These are phyloP conservation scores for Amphipoea oculea DNA, from an alignment of 2,888 invertebrate genomes.

Conservation along the genomic window DNA sequence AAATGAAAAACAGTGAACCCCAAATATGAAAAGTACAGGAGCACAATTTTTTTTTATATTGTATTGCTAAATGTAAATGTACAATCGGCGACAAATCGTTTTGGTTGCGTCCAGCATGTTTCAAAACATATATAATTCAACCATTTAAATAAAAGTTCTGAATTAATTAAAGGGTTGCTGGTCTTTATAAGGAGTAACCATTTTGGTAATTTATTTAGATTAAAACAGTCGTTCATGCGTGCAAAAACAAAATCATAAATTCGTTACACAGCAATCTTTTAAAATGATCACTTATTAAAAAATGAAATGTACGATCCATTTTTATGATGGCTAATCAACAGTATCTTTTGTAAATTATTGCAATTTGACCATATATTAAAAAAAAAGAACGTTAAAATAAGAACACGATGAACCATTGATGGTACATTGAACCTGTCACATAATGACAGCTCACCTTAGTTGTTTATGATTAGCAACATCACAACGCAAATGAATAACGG, in stretches of 20 bases:
- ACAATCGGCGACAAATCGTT: background rate
- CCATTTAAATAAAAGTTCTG: background rate
- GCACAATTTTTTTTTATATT: background rate
- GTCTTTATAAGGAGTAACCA: background rate
- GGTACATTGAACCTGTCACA: slow-evolving; percentile 53
- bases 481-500: slow-evolving; percentile 69
- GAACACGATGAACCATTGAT: slow-evolving; percentile 8
- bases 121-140: no score
- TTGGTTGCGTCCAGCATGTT: background rate
- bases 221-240: slow-evolving; percentile 1
- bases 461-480: slow-evolving; percentile 56
- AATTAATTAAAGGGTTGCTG: slow-evolving; percentile 9
- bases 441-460: slow-evolving; percentile 37
- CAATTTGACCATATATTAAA: slow-evolving; percentile 26
- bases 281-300: slow-evolving; percentile 32
- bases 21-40: background rate
- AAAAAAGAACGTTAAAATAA: slow-evolving; percentile 30
- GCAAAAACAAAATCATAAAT: slow-evolving; percentile 35
- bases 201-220: slow-evolving; percentile 22
- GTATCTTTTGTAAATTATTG: slow-evolving; percentile 27
- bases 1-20: background rate
- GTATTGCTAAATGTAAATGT: background rate
- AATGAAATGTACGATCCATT: slow-evolving; percentile 41
- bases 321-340: slow-evolving; percentile 48
- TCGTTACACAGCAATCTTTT: slow-evolving; percentile 23